phyloP scores from a whole-genome alignment of 2,888 invertebrate genomes.

The Sarcophaga subvicina region DNA sequence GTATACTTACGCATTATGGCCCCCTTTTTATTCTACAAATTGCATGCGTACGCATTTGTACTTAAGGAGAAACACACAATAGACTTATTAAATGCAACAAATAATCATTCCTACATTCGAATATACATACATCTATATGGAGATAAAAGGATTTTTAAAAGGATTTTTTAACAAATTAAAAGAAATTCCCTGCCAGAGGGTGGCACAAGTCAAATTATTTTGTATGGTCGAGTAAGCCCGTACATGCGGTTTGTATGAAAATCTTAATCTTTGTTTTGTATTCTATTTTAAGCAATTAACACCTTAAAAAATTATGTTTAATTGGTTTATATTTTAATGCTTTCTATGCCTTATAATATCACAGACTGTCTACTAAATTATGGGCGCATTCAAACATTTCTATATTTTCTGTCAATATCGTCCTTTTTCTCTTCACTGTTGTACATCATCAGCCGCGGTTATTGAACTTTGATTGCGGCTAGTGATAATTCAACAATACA shows the following conservation, averaged over 20 bases:
- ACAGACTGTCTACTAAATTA: too few relatives aligned
- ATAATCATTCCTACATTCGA: slow-evolving; percentile 14
- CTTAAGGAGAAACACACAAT: slow-evolving; percentile 33
- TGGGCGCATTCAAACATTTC: too few relatives aligned
- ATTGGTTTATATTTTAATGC: too few relatives aligned
- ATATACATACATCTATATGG: not conserved
- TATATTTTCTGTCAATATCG: too few relatives aligned
- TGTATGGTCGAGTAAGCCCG: not conserved
- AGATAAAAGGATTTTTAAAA: slow-evolving; percentile 48
- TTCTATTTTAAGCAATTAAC: slow-evolving; percentile 57
- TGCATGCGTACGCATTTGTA: slow-evolving; percentile 61
- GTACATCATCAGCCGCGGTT: too few relatives aligned
- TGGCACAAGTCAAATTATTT: slow-evolving; percentile 27
- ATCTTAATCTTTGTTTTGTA: slow-evolving; percentile 20
- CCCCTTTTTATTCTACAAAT: slow-evolving; percentile 37
- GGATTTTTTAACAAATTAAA: slow-evolving; percentile 36
- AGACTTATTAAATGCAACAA: slow-evolving; percentile 40
- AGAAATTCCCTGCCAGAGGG: slow-evolving; percentile 3
- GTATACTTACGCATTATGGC: slow-evolving; percentile 18
- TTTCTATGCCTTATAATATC: too few relatives aligned
- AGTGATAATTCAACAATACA: too few relatives aligned
- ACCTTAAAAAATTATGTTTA: slow-evolving; percentile 29
- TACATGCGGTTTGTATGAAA: not conserved
- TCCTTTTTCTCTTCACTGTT: too few relatives aligned
- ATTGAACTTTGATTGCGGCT: too few relatives aligned